phyloP scores from a whole-genome alignment of 2,888 invertebrate species.

The Lottia gigantea region DNA sequence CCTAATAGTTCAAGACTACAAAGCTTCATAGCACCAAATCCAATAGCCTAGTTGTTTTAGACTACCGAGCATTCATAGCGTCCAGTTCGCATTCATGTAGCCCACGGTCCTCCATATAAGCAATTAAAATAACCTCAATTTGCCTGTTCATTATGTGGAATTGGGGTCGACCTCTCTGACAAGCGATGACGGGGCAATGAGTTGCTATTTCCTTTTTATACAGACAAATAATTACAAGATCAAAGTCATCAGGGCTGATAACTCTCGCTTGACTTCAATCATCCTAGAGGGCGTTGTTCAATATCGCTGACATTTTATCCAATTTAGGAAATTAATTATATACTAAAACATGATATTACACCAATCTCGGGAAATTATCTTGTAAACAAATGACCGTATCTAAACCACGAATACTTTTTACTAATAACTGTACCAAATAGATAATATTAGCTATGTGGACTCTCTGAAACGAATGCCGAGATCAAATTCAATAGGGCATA shows the following conservation, averaged over 20 bases:
- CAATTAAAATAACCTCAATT: slow-evolving; percentile 9
- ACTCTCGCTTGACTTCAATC: background rate
- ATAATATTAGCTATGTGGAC: too few species aligned
- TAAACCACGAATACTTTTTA: too few species aligned
- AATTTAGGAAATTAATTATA: background rate
- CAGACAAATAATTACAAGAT: background rate
- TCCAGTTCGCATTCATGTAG: background rate
- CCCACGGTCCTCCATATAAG: background rate
- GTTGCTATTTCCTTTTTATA: slow-evolving; percentile 8
- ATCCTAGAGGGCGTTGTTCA: background rate
- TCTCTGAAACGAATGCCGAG: too few species aligned
- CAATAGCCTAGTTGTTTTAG: too few species aligned
- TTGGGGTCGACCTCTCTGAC: slow-evolving; percentile 9
- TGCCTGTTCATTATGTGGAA: background rate
- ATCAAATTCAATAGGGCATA: too few species aligned
- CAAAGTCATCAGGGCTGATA: background rate
- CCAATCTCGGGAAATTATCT: too few species aligned
- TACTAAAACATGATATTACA: too few species aligned
- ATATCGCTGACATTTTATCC: background rate
- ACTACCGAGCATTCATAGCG: too few species aligned
- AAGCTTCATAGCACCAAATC: too few species aligned
- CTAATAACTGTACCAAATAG: too few species aligned
- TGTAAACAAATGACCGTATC: too few species aligned
- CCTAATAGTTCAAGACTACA: too few species aligned
- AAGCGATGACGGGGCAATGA: slow-evolving; percentile 4